These are phyloP conservation scores for Eolophus roseicapilla DNA, from an alignment of 2,113 vertebrate genomes.

Conservation along the genomic window DNA sequence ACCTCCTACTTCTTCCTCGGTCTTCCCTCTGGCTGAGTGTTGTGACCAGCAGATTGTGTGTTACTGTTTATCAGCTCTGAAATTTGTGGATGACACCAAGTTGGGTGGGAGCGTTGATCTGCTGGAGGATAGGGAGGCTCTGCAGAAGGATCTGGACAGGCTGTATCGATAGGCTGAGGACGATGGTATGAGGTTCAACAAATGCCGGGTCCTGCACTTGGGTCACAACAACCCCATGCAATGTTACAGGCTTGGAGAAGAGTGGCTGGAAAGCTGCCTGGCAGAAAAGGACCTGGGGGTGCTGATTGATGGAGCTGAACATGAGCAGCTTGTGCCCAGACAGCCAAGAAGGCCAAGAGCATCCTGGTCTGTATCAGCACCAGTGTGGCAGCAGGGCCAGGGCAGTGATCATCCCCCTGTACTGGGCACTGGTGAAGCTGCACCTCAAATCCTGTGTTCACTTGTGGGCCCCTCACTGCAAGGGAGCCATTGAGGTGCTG, in stretches of 20 bases:
- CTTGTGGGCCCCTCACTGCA: background rate
- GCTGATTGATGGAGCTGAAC: background rate
- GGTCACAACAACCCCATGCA: background rate
- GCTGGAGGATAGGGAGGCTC: background rate
- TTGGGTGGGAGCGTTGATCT: background rate
- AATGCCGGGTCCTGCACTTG: background rate
- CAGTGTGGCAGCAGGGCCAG: background rate
- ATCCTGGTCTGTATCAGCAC: background rate
- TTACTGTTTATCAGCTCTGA: background rate
- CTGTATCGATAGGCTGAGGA: background rate
- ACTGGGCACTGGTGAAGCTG: no score
- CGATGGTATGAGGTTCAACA: background rate
- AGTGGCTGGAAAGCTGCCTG: background rate
- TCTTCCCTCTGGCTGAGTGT: background rate
- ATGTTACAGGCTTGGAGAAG: background rate
- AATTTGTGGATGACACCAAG: background rate
- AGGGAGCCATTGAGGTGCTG: background rate
- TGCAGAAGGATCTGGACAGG: background rate
- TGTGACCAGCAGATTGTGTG: background rate
- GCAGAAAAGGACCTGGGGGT: background rate
- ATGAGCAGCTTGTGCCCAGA: background rate
- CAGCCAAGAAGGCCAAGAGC: background rate
- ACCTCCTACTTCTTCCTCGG: background rate
- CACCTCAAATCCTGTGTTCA: no score
- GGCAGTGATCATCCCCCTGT: background rate